These are phyloP conservation scores for Heterocephalus glaber DNA, from an alignment of 2,113 vertebrate species.

Conservation along the genomic window DNA sequence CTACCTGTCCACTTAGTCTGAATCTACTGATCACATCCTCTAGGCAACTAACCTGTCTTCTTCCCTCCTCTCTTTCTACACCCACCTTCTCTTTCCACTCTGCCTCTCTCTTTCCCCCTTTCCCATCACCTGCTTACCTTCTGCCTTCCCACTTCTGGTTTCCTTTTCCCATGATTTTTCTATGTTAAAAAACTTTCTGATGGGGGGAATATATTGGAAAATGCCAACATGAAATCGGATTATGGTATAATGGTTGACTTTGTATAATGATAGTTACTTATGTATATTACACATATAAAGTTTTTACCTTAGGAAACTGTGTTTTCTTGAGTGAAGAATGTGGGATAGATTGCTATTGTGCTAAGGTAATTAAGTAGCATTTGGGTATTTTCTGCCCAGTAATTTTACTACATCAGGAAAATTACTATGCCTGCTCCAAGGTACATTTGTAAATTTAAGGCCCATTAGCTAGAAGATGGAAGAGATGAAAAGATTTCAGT, in stretches of 20 bases:
- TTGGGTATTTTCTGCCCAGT: neutral
- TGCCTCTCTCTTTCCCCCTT: no score
- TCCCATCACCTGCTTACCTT: neutral
- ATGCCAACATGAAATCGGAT: neutral
- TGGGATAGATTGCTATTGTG: neutral
- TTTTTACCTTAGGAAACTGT: constrained; percentile 7
- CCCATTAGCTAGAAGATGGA: neutral
- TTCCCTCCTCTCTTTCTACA: neutral
- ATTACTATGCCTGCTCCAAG: neutral
- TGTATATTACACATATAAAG: neutral
- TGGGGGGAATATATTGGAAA: neutral
- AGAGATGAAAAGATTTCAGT: neutral
- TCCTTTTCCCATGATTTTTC: neutral
- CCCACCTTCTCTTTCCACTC: neutral
- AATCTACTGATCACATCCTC: neutral
- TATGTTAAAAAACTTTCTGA: neutral
- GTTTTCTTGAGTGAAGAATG: neutral
- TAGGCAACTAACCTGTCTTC: accelerated
- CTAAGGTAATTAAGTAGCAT: neutral
- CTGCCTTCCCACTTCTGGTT: neutral
- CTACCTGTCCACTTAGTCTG: neutral
- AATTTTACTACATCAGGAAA: neutral
- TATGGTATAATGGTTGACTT: neutral
- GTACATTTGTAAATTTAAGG: constrained; percentile 10
- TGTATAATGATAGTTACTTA: neutral